Conservation (phyloP, 1,140 invertebrate genomes). For the Calephelis nemesis region DNA sequence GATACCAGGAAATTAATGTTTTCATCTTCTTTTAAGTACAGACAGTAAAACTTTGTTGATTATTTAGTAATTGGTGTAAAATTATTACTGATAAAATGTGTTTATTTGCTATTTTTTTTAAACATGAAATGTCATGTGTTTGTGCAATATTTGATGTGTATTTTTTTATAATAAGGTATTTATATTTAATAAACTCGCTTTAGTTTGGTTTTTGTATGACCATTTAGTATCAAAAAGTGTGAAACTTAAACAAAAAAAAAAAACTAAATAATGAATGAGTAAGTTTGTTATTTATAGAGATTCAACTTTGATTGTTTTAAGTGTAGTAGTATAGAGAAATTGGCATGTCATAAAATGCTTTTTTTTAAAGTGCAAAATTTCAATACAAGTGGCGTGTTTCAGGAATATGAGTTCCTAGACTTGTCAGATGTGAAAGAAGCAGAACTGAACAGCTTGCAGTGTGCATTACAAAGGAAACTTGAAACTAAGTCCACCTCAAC, state of each 20-base stretch:
- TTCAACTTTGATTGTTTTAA: slow-evolving; percentile 1
- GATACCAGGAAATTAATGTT: no score
- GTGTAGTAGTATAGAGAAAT: slow-evolving; percentile 9
- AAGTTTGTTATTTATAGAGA: slow-evolving; percentile 5
- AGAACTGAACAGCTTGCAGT: slow-evolving; percentile 74
- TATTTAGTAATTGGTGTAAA: no score
- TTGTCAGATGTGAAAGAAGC: slow-evolving; percentile 79
- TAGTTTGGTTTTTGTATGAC: no score
- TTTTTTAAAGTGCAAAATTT: slow-evolving; percentile 20
- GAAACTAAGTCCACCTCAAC: slow-evolving; percentile 36
- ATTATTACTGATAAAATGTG: no score
- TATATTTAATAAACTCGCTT: no score
- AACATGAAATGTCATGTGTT: no score
- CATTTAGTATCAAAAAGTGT: no score
- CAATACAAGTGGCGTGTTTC: slow-evolving; percentile 60
- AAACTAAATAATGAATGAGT: neutral
- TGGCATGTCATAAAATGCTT: slow-evolving; percentile 10
- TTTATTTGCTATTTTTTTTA: no score
- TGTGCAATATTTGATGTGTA: no score
- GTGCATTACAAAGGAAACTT: slow-evolving; percentile 61
- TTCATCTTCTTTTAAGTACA: no score
- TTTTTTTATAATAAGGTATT: no score
- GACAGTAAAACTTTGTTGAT: no score
- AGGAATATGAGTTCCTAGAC: slow-evolving; percentile 80
- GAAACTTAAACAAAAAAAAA: neutral